Evolutionary conservation across 1,140 invertebrate species (phyloP).

Genomic region (Heliothis subflexa): DNA sequence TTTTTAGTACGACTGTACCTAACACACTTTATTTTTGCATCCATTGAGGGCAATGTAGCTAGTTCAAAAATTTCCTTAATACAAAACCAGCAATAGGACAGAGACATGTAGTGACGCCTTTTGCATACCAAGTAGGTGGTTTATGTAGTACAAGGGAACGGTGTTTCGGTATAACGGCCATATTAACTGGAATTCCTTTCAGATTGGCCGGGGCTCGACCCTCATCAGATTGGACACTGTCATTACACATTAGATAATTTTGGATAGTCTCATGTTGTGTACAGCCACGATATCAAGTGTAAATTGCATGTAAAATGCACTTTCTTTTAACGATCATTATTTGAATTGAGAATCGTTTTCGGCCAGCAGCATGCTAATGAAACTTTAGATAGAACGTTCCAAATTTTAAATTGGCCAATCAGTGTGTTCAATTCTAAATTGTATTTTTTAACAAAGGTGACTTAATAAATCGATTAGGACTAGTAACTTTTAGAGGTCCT

Average conservation of each 20-base stretch:
- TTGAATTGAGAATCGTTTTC: background rate
- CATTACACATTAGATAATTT: slow-evolving; percentile 70
- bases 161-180: slow-evolving; percentile 60
- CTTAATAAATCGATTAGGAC: slow-evolving; percentile 4
- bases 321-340: slow-evolving; percentile 2
- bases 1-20: background rate
- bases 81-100: slow-evolving; percentile 32
- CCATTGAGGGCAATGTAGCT: slow-evolving; percentile 34
- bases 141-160: slow-evolving; percentile 39
- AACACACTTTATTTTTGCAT: background rate
- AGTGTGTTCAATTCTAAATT: background rate
- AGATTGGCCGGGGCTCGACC: slow-evolving; percentile 65
- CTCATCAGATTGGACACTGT: slow-evolving; percentile 71
- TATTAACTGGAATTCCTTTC: slow-evolving; percentile 71
- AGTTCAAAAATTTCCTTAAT: background rate
- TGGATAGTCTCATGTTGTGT: slow-evolving; percentile 48
- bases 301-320: background rate
- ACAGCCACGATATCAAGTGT: slow-evolving; percentile 40
- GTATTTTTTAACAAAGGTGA: background rate
- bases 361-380: background rate
- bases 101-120: slow-evolving; percentile 17
- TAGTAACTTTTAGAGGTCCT: background rate
- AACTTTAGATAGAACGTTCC: background rate
- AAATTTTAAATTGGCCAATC: slow-evolving; percentile 13
- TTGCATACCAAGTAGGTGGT: slow-evolving; percentile 8